Evolutionary conservation across 2,888 invertebrate species (phyloP), one percentile per base, ranked within the genome.

Genomic region (Diloba caeruleocephala): DNA sequence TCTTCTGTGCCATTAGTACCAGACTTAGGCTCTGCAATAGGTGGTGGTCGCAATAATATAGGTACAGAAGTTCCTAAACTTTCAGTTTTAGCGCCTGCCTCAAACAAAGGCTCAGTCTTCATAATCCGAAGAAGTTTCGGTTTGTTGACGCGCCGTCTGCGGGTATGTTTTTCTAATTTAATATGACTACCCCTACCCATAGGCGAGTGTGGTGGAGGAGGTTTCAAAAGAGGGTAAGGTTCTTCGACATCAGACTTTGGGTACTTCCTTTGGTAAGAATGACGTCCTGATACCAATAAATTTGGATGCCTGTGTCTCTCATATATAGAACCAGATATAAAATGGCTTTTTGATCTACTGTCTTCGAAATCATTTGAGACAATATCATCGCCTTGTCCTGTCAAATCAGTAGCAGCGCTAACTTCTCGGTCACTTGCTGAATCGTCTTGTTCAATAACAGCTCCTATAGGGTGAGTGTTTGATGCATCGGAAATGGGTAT

Each of bases 371-470:
- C 79, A 10, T 64, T 65, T 4, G 76, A 50, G 48, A 79, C 51
- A 34, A 45, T 60, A 42, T 88, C 88, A 15, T 85, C 87, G 21
- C 70, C 84, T 26, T 84, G 76, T 12, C 79, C 87, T 21, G 81
- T 82, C 15, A 84, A 59, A 37, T 90, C 92, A 14, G 79, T 54
- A 3, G 74, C 81, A 17, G 76, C 71, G 46, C 63, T 78, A 2
- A 73, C 79, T 62, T 88, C 92, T 15, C 80, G 77, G 31, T 79
- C 85, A 65, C 79, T 83, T 32, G 76, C 72, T 28, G 78, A 55
- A 33, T 87, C 89, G 43, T 88, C 90, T 80, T 90, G 87, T 65
- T 94, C 94, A 42, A 92, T 83, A 0, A 94, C 93, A 19, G 94
- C 92, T 15, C 94, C 94, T 49, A 94, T 93, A 1, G 92, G 91